These are phyloP conservation scores for Cyrtorhinus lividipennis DNA, from an alignment of 1,140 invertebrate species.

Conservation along the genomic window DNA sequence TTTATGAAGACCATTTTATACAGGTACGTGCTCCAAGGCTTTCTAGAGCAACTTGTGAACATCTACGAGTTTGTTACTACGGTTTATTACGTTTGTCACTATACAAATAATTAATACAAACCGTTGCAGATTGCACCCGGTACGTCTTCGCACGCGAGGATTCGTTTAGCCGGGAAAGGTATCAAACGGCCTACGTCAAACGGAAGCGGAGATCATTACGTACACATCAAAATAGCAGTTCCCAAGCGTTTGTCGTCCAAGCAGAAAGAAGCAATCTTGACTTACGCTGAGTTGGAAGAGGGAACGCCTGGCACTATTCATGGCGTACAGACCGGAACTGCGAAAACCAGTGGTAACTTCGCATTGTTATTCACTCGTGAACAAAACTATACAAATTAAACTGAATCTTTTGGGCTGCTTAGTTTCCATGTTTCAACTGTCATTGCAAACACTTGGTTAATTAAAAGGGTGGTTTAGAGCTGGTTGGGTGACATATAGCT, in stretches of 20 bases:
- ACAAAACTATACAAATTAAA: too few relatives aligned
- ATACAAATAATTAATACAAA: neutral
- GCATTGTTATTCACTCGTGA: too few relatives aligned
- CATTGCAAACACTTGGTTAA: too few relatives aligned
- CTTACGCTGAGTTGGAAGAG: conserved; percentile 81
- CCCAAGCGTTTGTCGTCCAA: conserved; percentile 59
- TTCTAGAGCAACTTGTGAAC: conserved; percentile 1
- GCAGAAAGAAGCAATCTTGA: conserved; percentile 68
- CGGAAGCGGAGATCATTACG: conserved; percentile 93
- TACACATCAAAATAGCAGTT: conserved; percentile 78
- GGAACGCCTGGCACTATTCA: conserved; percentile 78
- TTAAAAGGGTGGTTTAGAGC: too few relatives aligned
- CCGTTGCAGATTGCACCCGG: conserved; percentile 75
- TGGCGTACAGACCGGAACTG: conserved; percentile 38
- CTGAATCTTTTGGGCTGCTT: too few relatives aligned
- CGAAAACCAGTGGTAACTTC: neutral
- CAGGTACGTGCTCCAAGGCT: too few relatives aligned
- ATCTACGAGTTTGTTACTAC: too few relatives aligned
- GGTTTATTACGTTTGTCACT: neutral
- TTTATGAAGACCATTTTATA: conserved; percentile 86
- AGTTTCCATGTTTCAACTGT: too few relatives aligned
- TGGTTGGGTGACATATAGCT: too few relatives aligned
- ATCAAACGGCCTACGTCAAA: conserved; percentile 78
- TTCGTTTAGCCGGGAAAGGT: conserved; percentile 78
- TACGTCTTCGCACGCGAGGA: conserved; percentile 79